These are phyloP conservation scores for Catalaphyllia jardinei DNA, from an alignment of 64 coral and sea anemone species.

Conservation along the genomic window DNA sequence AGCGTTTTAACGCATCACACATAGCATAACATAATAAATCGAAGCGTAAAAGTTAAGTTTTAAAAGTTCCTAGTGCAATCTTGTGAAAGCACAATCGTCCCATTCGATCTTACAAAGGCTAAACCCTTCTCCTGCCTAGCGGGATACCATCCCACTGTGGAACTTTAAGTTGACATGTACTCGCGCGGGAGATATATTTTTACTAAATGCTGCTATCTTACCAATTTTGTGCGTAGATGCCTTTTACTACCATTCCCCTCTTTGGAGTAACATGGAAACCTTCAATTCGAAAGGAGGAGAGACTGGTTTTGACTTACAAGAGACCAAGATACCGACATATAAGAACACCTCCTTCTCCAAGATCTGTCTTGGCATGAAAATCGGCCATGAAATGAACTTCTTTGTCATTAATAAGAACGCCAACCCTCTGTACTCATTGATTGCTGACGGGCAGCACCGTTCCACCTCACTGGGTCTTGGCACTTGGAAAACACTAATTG, in stretches of 20 bases:
- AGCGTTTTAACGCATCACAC: too few species aligned
- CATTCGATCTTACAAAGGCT: too few species aligned
- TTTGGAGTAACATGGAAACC: conserved; percentile 15
- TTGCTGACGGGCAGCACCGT: conserved; percentile 20
- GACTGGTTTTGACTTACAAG: conserved; percentile 27
- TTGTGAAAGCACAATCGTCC: too few species aligned
- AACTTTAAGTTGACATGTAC: too few species aligned
- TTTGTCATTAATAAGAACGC: too few species aligned
- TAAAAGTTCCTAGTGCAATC: too few species aligned
- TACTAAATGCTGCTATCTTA: too few species aligned
- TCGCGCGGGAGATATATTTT: too few species aligned
- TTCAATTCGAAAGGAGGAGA: conserved; percentile 11
- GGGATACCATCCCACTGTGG: too few species aligned
- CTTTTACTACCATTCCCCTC: conserved; percentile 24
- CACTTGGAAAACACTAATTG: conserved; percentile 19
- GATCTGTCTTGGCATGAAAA: conserved; percentile 55
- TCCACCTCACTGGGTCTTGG: not conserved
- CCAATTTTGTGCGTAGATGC: not conserved
- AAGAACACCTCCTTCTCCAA: conserved; percentile 16
- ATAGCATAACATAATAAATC: too few species aligned
- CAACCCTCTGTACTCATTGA: not conserved
- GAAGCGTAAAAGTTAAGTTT: too few species aligned
- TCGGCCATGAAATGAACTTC: not conserved
- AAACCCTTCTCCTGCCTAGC: too few species aligned
- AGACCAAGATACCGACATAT: conserved; percentile 55